Evolutionary conservation across 2,797 vertebrate genomes (phyloP).

Genomic region (Simalia tracyae): DNA sequence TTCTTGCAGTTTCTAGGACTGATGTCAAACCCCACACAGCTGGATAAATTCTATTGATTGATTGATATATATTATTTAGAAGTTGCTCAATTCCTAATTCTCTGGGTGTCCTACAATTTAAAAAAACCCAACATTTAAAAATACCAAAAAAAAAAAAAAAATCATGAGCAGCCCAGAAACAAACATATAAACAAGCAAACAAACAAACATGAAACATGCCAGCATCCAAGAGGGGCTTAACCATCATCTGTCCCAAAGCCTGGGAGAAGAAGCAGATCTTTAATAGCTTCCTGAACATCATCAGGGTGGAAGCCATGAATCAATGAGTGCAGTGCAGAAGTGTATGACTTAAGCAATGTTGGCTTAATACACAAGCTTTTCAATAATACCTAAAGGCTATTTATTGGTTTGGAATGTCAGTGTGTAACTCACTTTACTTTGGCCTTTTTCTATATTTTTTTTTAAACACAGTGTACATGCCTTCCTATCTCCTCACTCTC

Average conservation of each 20-base stretch:
- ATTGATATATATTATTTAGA: no score
- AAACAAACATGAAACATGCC: neutral
- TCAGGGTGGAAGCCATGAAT: neutral
- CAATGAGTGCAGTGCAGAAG: neutral
- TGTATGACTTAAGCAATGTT: conserved; percentile 2
- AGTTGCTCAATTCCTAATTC: no score
- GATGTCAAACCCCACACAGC: no score
- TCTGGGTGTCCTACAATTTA: neutral
- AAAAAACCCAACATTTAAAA: neutral
- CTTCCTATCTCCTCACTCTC: no score
- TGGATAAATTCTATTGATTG: no score
- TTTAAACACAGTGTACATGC: neutral
- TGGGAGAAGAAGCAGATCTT: neutral
- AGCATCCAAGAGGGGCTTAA: neutral
- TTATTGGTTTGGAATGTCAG: conserved; percentile 11
- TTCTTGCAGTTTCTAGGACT: no score
- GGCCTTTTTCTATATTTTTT: neutral
- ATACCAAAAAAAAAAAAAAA: neutral
- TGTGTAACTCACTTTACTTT: neutral
- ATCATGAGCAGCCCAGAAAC: neutral
- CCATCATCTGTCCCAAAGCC: neutral
- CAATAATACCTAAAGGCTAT: conserved; percentile 5
- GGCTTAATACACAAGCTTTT: conserved; percentile 17
- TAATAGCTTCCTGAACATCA: neutral
- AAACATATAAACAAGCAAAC: neutral